Conservation (phyloP, 2,888 invertebrate species). For the Pseudolycoriella hygida region DNA sequence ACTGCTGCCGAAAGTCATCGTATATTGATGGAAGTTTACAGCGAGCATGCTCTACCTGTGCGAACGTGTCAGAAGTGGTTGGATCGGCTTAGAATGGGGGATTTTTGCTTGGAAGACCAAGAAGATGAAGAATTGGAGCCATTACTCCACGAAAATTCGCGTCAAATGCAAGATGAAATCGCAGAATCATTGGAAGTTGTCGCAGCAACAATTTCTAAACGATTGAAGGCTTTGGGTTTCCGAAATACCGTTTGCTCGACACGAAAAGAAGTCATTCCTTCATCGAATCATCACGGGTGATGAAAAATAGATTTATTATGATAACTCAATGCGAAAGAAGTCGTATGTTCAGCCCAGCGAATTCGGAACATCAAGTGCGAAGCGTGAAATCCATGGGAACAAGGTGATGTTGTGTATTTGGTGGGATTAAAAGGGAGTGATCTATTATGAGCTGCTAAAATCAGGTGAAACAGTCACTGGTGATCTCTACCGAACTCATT, state of each 20-base stretch:
- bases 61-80: not conserved
- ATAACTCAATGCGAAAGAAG: too few species aligned
- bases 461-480: slow-evolving; percentile 4
- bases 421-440: too few species aligned
- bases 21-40: not conserved
- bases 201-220: not conserved
- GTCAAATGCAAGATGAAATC: not conserved
- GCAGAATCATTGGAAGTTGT: not conserved
- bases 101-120: not conserved
- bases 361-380: not conserved
- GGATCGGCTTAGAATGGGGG: not conserved
- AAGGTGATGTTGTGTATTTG: too few species aligned
- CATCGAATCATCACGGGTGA: too few species aligned
- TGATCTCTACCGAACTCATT: too few species aligned
- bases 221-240: not conserved
- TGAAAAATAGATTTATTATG: too few species aligned
- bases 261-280: too few species aligned
- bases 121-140: slow-evolving; percentile 1
- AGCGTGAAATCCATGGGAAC: not conserved
- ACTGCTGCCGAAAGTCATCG: too few species aligned
- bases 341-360: not conserved
- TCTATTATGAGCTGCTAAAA: slow-evolving; percentile 6
- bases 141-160: not conserved
- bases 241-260: not conserved
- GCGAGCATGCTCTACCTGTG: not conserved